Conservation (phyloP, 2,113 vertebrate genomes). For the Brienomyrus longianalis region DNA sequence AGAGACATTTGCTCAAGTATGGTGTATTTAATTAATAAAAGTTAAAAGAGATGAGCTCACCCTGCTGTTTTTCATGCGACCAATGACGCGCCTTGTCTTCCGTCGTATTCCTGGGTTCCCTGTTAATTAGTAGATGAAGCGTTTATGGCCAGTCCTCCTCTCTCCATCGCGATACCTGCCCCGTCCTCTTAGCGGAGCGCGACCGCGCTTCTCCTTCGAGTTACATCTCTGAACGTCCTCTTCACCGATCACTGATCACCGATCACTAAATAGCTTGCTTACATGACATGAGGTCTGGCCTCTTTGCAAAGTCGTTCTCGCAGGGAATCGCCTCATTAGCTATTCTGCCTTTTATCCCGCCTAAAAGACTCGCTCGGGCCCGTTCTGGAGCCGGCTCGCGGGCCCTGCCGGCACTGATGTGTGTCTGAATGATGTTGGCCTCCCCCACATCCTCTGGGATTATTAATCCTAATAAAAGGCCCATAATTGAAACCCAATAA, state of each 20-base stretch:
- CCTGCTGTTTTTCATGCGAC: conserved; percentile 41
- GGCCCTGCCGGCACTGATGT: background rate
- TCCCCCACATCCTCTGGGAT: conserved; percentile 27
- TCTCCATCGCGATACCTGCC: background rate
- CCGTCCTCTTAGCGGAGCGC: background rate
- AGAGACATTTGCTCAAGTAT: conserved; percentile 99
- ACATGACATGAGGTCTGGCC: background rate
- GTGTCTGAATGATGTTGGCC: background rate
- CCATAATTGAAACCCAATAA: conserved; percentile 55
- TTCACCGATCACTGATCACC: conserved; percentile 8
- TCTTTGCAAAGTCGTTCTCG: background rate
- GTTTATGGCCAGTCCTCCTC: background rate
- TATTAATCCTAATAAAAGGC: conserved; percentile 50
- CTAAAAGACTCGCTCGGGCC: background rate
- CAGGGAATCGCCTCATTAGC: background rate
- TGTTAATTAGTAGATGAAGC: background rate
- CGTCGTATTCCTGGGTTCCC: conserved; percentile 1
- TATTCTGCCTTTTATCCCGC: background rate
- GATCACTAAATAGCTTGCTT: background rate
- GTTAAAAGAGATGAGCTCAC: conserved; percentile 76
- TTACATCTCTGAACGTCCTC: background rate
- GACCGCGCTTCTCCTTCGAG: background rate
- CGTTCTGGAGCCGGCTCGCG: background rate
- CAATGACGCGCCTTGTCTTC: background rate
- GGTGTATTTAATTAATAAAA: conserved; percentile 99